Conservation (phyloP, 2,797 vertebrate species). For the Myotis planiceps region DNA sequence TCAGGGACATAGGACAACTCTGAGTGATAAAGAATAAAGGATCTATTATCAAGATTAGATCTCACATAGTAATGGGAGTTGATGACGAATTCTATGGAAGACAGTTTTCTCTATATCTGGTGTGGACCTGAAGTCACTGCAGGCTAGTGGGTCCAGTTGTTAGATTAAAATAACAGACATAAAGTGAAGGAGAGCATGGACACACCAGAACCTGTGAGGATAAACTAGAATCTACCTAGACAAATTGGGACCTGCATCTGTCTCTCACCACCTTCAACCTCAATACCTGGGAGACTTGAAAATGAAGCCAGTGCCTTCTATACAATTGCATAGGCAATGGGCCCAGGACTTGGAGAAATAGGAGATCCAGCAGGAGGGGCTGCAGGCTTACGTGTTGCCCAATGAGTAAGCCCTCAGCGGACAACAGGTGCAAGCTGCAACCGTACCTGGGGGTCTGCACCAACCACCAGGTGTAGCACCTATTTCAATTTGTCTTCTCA, state of each 20-base stretch:
- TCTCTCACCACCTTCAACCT: background rate
- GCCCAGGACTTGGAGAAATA: background rate
- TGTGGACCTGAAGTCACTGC: background rate
- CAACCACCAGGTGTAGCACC: background rate
- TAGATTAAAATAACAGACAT: background rate
- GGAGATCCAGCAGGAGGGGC: background rate
- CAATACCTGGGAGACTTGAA: background rate
- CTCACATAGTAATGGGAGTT: background rate
- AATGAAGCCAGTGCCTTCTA: background rate
- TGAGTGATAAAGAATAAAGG: background rate
- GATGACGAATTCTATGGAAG: background rate
- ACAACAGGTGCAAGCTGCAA: background rate
- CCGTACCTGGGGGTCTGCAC: background rate
- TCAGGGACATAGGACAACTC: background rate
- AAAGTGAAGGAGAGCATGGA: background rate
- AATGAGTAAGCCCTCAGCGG: rapidly evolving
- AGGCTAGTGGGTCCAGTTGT: background rate
- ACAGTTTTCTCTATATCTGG: background rate
- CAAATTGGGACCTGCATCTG: background rate
- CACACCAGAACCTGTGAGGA: background rate
- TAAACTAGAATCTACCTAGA: background rate
- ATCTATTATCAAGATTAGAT: background rate
- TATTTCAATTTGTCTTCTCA: background rate
- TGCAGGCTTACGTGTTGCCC: background rate
- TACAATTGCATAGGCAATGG: background rate